phyloP scores from a whole-genome alignment of 2,797 vertebrate genomes.

The Oreonectes daqikongensis region DNA sequence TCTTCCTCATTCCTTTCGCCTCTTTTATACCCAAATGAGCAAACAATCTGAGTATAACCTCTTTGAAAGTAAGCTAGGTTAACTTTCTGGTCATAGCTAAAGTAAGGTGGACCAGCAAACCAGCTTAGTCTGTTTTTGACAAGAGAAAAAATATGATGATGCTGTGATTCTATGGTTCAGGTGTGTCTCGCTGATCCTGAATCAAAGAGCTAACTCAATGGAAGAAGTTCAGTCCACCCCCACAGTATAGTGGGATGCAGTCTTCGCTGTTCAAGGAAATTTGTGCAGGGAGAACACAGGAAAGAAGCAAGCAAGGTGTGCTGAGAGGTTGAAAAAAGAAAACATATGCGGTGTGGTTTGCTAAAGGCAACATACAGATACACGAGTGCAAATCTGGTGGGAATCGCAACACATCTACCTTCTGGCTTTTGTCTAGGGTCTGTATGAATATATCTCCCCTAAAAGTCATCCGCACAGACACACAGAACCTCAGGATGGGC shows the following conservation, averaged over 20 bases:
- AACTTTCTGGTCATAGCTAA: background rate
- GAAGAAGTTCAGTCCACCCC: constrained; percentile 39
- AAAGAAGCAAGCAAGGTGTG: constrained; percentile 21
- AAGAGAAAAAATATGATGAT: background rate
- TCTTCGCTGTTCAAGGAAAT: constrained; percentile 22
- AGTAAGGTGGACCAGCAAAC: background rate
- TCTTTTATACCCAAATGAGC: background rate
- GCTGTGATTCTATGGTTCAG: constrained; percentile 5
- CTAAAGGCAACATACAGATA: constrained; percentile 48
- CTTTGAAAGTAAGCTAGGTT: background rate
- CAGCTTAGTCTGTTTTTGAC: background rate
- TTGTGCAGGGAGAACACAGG: constrained; percentile 23
- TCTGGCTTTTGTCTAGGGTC: constrained; percentile 28
- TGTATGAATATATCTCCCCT: constrained; percentile 24
- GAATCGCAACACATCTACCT: constrained; percentile 49
- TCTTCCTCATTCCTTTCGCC: background rate
- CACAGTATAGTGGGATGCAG: constrained; percentile 29
- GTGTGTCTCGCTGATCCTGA: constrained; percentile 11
- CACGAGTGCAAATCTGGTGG: constrained; percentile 48
- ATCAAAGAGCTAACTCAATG: constrained; percentile 25
- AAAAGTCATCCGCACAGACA: constrained; percentile 31
- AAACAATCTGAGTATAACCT: background rate
- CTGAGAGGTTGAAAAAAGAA: constrained; percentile 34
- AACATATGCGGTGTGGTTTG: constrained; percentile 38
- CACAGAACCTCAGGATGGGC: constrained; percentile 37